Base-by-base conservation (phyloP, 2,113 vertebrate species). In the Larimichthys crocea region DNA sequence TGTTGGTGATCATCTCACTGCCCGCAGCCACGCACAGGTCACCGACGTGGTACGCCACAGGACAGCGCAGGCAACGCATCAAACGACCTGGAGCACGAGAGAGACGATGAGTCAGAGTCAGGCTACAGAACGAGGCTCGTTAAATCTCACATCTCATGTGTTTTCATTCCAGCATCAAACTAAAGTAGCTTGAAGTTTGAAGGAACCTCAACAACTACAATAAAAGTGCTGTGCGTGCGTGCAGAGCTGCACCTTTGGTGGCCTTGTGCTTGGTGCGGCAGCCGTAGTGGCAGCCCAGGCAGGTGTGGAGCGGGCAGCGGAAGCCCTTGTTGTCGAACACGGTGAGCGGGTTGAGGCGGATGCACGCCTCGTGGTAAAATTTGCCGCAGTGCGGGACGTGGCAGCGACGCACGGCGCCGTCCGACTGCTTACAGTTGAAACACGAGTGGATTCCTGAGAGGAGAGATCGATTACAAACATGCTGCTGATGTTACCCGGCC, bases 11-110 rank as follows among this genome's bases (percentile, higher is more conserved):
- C 90, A 97, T 94, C 3, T 97, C 92, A 9, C 97, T 99, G 0
- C 98, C 98, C 0, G 98, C 98, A 0, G 98, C 97, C n/a, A 99
- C 92, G 50, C 98, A 99, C 0, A 93, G 84, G 46, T 99, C 98
- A 2, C 97, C 98, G 0, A 94, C 79, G 8, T 99, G 98, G 83
- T 98, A 99, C 3, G 98, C 98, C 0, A 99, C 97, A 0, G 98
- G 98, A 74, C 98, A 99, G 72, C 97, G 97, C n/a, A 99, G 94
- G 46, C 98, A 99, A 0, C 98, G 97, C 94, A 97, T 95, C 95
- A 99, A 93, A 91, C 95, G 96, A 9, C 97, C 98, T 99, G 70
- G 49, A 52, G 68, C 19, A 55, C 10, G 0, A 14, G 22, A 35
- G 7, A 53, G 26, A 70, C 2, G 35, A 9, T 1, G 6, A n/a